Base-by-base conservation (phyloP, 2,888 invertebrate genomes). In the Drosophila helvetica region DNA sequence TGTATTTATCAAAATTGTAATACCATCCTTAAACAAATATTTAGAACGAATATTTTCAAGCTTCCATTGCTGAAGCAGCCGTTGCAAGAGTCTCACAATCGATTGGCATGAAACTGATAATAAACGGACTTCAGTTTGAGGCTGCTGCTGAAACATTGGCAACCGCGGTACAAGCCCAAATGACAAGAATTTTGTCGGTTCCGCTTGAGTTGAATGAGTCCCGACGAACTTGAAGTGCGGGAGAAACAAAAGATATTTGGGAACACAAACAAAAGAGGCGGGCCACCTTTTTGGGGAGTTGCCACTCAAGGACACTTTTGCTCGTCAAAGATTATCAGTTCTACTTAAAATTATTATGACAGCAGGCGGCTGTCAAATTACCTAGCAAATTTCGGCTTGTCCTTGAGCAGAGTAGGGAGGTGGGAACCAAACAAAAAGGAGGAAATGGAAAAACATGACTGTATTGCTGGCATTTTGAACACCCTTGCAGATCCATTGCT, bases 331-430 rank as follows among this genome's bases (percentile, higher is more conserved):
- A n/a, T n/a, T n/a, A n/a, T n/a, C n/a, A n/a, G n/a, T n/a, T n/a
- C n/a, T n/a, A n/a, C n/a, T n/a, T n/a, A n/a, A n/a, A n/a, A n/a
- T n/a, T n/a, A n/a, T n/a, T n/a, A n/a, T n/a, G n/a, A n/a, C n/a
- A n/a, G n/a, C n/a, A n/a, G n/a, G n/a, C n/a, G n/a, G n/a, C n/a
- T n/a, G n/a, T n/a, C n/a, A n/a, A n/a, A n/a, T n/a, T n/a, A n/a
- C 75, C 80, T 72, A 51, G 45, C 69, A 63, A 82, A 72, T 71
- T 77, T 69, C 48, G 53, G 27, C 48, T 59, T 72, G 59, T 73
- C 68, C 78, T 78, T 61, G 61, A 62, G 47, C 9, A 46, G 12
- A 52, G 59, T 52, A 56, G 48, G 42, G 17, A 60, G 47, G 52
- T 53, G 19, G 54, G 10, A 46, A 52, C 50, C 56, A 59, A 48